Percentiles rank a stretch among this genome's conserved stretches.
These are phyloP conservation scores for Macaria liturata DNA, from an alignment of 2,888 invertebrate species.

Conservation along the genomic window DNA sequence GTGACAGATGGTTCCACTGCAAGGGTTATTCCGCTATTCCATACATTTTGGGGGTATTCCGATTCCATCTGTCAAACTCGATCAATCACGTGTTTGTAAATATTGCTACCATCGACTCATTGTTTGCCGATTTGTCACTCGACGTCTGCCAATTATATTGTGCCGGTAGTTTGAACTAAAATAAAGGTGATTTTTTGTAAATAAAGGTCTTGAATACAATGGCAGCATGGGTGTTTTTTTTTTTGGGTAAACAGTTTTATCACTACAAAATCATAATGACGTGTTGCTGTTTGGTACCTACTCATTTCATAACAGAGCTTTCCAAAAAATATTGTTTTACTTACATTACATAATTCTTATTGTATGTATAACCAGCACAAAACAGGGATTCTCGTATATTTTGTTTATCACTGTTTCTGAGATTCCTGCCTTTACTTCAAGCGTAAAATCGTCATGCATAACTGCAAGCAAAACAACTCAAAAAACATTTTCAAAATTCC, in stretches of 20 bases:
- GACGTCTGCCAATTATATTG: constrained; percentile 14
- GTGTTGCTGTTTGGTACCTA: no score
- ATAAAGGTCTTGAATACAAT: no score
- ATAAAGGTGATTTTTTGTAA: not conserved
- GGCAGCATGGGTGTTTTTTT: no score
- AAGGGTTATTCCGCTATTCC: constrained; percentile 66
- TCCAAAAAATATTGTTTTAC: no score
- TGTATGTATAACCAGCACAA: no score
- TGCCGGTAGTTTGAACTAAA: constrained; percentile 1
- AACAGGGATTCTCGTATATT: no score
- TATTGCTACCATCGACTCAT: constrained; percentile 71
- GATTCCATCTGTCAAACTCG: constrained; percentile 69
- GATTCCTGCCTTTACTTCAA: not conserved
- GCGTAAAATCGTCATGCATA: no score
- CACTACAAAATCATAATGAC: no score
- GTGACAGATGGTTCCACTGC: constrained; percentile 69
- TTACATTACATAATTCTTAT: no score
- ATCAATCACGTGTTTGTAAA: constrained; percentile 75
- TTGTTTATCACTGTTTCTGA: no score
- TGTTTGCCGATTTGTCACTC: constrained; percentile 48
- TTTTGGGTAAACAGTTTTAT: no score
- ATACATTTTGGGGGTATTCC: constrained; percentile 62
- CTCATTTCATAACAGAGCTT: no score
- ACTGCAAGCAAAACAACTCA: not conserved
- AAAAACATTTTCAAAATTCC: constrained; percentile 56